Percentiles rank a stretch among this genome's conserved stretches.
Conservation (phyloP, 2,888 invertebrate species). For the Tipula unca region DNA sequence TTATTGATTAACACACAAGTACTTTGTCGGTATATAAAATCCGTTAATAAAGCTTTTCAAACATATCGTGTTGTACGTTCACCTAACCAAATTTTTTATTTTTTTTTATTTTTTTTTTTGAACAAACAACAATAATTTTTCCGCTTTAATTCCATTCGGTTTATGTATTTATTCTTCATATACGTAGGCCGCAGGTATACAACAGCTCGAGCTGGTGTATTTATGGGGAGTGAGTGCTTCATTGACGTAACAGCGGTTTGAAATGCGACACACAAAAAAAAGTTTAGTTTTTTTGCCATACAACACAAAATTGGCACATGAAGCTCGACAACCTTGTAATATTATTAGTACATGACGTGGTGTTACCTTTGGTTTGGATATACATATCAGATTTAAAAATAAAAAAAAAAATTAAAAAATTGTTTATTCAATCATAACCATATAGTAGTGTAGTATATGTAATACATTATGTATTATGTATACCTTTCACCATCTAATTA, state of each 20-base stretch:
- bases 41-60: constrained; percentile 14
- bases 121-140: not conserved
- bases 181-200: not conserved
- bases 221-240: not conserved
- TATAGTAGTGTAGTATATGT: not conserved
- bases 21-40: constrained; percentile 8
- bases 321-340: not conserved
- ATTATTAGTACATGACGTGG: not conserved
- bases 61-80: constrained; percentile 14
- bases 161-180: not conserved
- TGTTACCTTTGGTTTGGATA: not conserved
- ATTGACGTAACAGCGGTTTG: not conserved
- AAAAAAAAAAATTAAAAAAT: not conserved
- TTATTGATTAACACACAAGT: constrained; percentile 14
- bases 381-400: not conserved
- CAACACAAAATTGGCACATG: not conserved
- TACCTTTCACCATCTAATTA: constrained; percentile 14
- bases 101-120: not conserved
- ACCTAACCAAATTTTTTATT: not conserved
- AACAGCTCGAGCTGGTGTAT: not conserved
- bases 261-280: not conserved
- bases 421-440: not conserved
- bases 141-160: not conserved
- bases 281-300: not conserved
- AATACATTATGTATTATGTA: too few species aligned